Base-by-base conservation (phyloP, 2,113 vertebrate species). In the Gymnarchus niloticus region DNA sequence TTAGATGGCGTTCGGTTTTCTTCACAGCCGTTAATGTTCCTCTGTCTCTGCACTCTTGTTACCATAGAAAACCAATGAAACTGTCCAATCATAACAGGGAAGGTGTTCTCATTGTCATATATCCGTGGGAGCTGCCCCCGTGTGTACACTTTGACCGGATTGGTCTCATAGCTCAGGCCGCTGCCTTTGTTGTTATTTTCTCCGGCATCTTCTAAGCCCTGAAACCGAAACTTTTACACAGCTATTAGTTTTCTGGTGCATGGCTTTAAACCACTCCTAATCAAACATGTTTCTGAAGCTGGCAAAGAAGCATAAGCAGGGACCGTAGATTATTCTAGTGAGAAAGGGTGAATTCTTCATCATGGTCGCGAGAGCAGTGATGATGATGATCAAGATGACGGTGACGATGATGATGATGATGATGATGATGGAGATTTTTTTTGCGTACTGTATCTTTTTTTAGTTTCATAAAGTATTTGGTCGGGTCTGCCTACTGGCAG, bases 51-150 rank as follows among this genome's bases (percentile, higher is more conserved):
- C 44, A 23, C 41, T 19, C 76, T 48, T 37, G 76, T 78, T 78
- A 41, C 76, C 19, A 46, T 78, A 21, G 76, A n/a, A 78, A 78
- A 37, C 41, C 76, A 78, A 78, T 78, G 44, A 78, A 78, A 48
- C 41, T 78, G 76, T n/a, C 76, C 44, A 78, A 78, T 78, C 76
- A 78, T 48, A 78, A 78, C 19, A 48, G 6, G 37, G 41, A 41
- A 73, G 41, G 12, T 73, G 65, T 33, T 73, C 65, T 33, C 28
- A 73, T 73, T 78, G 76, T 46, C 19, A 37, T 48, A 46, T n/a
- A 21, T 78, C 76, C 44, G 76, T 19, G 19, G 44, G 19, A 48
- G 76, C 76, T 48, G 76, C 2, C 8, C n/a, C 3, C n/a, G n/a
- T 61, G 57, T n/a, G 44, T n/a, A 19, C 14, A 14, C 52, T 54